Evolutionary conservation across 37 sponge, comb jelly and placozoan species (phyloP).

Genomic region (Spongia lamella): DNA sequence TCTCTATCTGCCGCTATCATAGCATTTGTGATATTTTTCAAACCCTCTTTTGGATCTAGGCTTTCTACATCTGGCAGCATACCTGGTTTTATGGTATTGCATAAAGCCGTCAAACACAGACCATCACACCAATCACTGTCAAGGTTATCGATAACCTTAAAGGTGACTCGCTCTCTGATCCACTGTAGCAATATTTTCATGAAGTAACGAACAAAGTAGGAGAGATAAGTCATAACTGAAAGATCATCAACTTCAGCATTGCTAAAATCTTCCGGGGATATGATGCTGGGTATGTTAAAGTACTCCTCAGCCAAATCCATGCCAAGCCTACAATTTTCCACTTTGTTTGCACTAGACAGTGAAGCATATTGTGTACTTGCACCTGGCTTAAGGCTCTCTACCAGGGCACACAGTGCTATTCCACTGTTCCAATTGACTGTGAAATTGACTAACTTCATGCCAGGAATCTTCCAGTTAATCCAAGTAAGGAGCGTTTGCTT

Average conservation of each 20-base stretch:
- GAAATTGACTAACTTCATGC: conserved; percentile 73
- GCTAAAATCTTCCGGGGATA: conserved; percentile 71
- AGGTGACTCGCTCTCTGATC: conserved; percentile 65
- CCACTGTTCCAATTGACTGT: conserved; percentile 92
- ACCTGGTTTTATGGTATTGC: conserved; percentile 62
- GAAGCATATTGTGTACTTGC: conserved; percentile 71
- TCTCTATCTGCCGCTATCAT: no score
- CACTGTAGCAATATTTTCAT: conserved; percentile 68
- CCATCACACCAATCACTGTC: conserved; percentile 86
- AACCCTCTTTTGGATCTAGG: conserved; percentile 54
- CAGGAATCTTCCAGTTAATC: conserved; percentile 75
- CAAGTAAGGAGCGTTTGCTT: conserved; percentile 89
- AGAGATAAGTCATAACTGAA: conserved; percentile 91
- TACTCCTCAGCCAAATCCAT: conserved; percentile 81
- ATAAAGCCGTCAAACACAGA: conserved; percentile 70
- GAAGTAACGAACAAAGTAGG: conserved; percentile 74
- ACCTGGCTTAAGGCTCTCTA: conserved; percentile 78
- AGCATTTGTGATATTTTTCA: no score
- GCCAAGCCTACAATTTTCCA: conserved; percentile 76
- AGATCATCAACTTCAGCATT: conserved; percentile 80
- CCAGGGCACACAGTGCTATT: conserved; percentile 76
- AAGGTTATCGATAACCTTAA: conserved; percentile 69
- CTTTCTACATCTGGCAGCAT: conserved; percentile 55
- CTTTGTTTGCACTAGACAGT: conserved; percentile 44
- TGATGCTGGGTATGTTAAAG: conserved; percentile 69